phyloP scores from a whole-genome alignment of 2,113 vertebrate genomes.

The Semicossyphus pulcher region DNA sequence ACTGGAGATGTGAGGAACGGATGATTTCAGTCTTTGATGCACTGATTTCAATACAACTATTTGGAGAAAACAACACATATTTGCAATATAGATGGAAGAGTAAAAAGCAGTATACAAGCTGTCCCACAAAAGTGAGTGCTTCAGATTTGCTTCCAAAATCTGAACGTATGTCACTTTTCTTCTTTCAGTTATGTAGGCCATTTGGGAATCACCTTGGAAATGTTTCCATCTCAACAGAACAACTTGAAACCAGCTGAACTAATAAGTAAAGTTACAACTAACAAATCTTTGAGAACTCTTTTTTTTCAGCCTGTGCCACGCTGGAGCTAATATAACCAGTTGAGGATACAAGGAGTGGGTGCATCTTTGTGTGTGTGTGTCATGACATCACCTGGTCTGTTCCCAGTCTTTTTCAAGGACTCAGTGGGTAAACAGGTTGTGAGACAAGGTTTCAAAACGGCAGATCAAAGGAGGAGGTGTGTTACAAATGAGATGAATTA shows the following conservation, averaged over 20 bases:
- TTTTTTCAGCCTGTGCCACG: neutral
- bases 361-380: slow-evolving; percentile 22
- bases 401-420: slow-evolving; percentile 9
- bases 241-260: neutral
- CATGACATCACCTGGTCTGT: slow-evolving; percentile 27
- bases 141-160: no score
- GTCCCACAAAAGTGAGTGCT: no score
- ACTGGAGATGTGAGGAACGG: no score
- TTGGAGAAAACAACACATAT: no score
- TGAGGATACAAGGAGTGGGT: slow-evolving; percentile 14
- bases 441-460: slow-evolving; percentile 36
- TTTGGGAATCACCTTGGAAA: no score
- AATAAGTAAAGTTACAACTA: neutral
- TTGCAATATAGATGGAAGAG: no score
- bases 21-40: no score
- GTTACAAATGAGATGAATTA: slow-evolving; percentile 54
- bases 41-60: no score
- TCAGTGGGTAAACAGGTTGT: slow-evolving; percentile 56
- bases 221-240: no score
- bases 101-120: no score
- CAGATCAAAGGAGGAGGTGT: slow-evolving; percentile 67
- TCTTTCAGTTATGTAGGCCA: no score
- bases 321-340: slow-evolving; percentile 23
- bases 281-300: slow-evolving; percentile 1
- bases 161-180: no score